Evolutionary conservation across 2,888 invertebrate genomes (phyloP).

Genomic region (Hemicrepidius hirtus): DNA sequence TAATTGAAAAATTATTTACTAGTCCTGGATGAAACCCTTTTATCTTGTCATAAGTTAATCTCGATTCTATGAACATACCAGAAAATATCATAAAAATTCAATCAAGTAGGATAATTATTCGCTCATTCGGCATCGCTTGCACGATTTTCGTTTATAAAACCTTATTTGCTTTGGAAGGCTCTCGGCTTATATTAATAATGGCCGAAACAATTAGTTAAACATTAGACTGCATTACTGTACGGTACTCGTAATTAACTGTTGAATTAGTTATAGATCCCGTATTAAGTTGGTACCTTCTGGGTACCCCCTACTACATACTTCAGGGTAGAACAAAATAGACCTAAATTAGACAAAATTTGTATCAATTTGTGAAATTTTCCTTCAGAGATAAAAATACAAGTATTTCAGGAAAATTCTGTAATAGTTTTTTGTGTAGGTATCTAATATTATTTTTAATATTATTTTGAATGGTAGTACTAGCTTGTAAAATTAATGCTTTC

Average conservation of each 20-base stretch:
- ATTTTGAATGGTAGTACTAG: background rate
- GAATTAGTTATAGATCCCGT: conserved; percentile 65
- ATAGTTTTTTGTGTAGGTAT: no score
- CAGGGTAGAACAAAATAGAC: conserved; percentile 35
- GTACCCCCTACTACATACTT: conserved; percentile 21
- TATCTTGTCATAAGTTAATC: no score
- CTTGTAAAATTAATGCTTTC: background rate
- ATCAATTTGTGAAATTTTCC: conserved; percentile 21
- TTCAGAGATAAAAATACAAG: background rate
- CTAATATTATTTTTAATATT: no score
- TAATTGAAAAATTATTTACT: no score
- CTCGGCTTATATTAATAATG: conserved; percentile 69
- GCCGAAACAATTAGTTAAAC: conserved; percentile 72
- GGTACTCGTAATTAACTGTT: conserved; percentile 67
- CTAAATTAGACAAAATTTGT: conserved; percentile 41
- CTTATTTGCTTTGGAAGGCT: conserved; percentile 63
- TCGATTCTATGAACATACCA: no score
- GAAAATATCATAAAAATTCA: no score
- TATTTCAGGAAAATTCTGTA: no score
- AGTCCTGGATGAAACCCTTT: no score
- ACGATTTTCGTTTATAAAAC: conserved; percentile 41
- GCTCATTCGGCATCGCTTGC: conserved; percentile 40
- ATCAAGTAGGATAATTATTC: no score
- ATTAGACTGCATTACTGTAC: conserved; percentile 70
- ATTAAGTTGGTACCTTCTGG: conserved; percentile 48